Base-by-base conservation (phyloP, 64 coral and sea anemone species). In the Dendrophyllia cribrosa region DNA sequence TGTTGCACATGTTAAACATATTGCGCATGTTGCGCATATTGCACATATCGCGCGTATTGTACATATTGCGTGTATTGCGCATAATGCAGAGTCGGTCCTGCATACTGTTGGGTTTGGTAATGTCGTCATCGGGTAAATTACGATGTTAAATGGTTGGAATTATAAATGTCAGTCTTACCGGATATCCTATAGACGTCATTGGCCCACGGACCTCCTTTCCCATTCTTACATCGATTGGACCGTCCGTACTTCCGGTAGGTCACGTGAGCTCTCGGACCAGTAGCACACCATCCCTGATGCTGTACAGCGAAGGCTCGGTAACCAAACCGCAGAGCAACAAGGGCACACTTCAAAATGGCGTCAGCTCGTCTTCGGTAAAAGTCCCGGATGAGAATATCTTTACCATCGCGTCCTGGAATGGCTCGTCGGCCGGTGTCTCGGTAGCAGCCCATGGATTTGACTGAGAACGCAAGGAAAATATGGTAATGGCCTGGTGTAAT, bases 141-240 rank as follows among this genome's bases (percentile, higher is more conserved):
- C 34, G 34, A 34, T 34, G 34, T 34, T 34, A 34, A 34, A 34
- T 34, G 34, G 34, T 56, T 12, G 7, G 53, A 7, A 9, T 56
- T 12, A 56, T 12, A 56, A 56, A 56, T 12, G 12, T 5, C 53
- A 6, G 53, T 12, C 80, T 66, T 48, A 84, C 80, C 80, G 22
- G 44, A 45, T 14, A 84, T 43, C n/a, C 17, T 66, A 23, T 92
- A 92, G 13, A 92, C 90, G 7, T 92, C 90, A 68, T 92, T 92
- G 14, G 79, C 90, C 90, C 90, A 92, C 3, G 81, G 81, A 58
- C 90, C 90, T 56, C 90, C 90, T 24, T 86, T 85, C 12, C 81
- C 68, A 13, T 86, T 74, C 17, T 46, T 61, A 74, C 90, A 92
- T 48, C 52, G 71, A 73, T 92, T 86, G 59, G 52, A 86, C 10